phyloP scores from a whole-genome alignment of 2,113 vertebrate species.

The Halcyon senegalensis region DNA sequence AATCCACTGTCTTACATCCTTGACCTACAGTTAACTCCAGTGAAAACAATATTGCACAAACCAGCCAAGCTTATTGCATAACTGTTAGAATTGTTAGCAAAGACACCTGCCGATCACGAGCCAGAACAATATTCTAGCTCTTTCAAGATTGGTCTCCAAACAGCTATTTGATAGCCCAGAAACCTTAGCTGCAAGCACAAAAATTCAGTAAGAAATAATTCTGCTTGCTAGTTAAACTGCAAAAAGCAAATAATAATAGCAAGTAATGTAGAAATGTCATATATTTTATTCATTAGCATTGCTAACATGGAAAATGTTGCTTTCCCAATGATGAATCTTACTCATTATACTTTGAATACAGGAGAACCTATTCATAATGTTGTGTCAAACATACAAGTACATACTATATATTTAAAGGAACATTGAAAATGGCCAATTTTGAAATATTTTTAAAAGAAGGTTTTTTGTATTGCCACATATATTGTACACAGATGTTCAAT shows the following conservation, averaged over 20 bases:
- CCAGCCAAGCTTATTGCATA: background rate
- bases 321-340: slow-evolving; percentile 29
- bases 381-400: background rate
- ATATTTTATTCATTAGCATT: slow-evolving; percentile 45
- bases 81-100: background rate
- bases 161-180: background rate
- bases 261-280: background rate
- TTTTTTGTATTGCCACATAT: slow-evolving; percentile 32
- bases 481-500: slow-evolving; percentile 17
- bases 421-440: slow-evolving; percentile 49
- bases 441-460: slow-evolving; percentile 36
- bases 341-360: slow-evolving; percentile 45
- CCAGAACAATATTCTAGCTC: background rate
- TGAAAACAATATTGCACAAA: background rate
- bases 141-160: background rate
- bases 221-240: slow-evolving; percentile 14
- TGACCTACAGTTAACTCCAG: background rate
- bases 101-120: background rate
- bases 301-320: background rate
- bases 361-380: slow-evolving; percentile 10
- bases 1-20: background rate
- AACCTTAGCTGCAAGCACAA: background rate
- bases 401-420: slow-evolving; percentile 51
- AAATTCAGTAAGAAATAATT: background rate
- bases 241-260: slow-evolving; percentile 27